Base-by-base conservation (phyloP, 1,140 invertebrate genomes). In the Batillaria attramentaria region DNA sequence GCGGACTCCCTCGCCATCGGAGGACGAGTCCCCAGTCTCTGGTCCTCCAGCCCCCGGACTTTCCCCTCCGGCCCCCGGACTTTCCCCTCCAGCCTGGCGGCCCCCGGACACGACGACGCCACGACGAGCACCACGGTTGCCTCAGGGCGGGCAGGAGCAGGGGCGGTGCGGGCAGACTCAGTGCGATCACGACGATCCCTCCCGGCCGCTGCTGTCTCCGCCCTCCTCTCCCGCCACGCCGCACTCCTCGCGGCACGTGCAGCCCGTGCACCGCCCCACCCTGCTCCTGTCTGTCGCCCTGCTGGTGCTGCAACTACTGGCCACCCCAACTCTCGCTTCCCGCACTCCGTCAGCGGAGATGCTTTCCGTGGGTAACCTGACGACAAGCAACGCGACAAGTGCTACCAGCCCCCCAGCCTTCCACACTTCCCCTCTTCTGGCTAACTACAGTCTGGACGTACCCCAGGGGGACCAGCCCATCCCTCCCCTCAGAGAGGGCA, bases 381-480 rank as follows among this genome's bases (percentile, higher is more conserved):
- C 57, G 24, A 62, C 57, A 50, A 50, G 13, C 13, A 24, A 13
- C 13, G 46, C 46, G 24, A 50, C 46, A 50, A 13, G 10, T 31
- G 33, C 33, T 31, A 5, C 57, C 1, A 10, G 33, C 57, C 57
- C 33, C n/a, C 57, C 57, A 31, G 57, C 33, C 24, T 8, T 62
- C 6, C 57, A 24, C 57, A 31, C 24, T 10, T 62, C 57, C 6
- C 33, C 57, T 18, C 10, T 62, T n/a, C 33, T 62, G 10, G 33
- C 10, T 31, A 62, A 62, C 73, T 24, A 60, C 54, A 62, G 73
- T 31, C 73, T 75, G 54, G 73, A 75, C 54, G 54, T 75, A 4
- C 54, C 73, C 5, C 73, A 62, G 73, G 73, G 73, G 16, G 73
- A 75, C 54, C 73, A 75, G 73, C 73, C 73, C 39, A 35, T 50